Conservation (phyloP, 2,888 invertebrate species). For the Sinotaia quadrata region DNA sequence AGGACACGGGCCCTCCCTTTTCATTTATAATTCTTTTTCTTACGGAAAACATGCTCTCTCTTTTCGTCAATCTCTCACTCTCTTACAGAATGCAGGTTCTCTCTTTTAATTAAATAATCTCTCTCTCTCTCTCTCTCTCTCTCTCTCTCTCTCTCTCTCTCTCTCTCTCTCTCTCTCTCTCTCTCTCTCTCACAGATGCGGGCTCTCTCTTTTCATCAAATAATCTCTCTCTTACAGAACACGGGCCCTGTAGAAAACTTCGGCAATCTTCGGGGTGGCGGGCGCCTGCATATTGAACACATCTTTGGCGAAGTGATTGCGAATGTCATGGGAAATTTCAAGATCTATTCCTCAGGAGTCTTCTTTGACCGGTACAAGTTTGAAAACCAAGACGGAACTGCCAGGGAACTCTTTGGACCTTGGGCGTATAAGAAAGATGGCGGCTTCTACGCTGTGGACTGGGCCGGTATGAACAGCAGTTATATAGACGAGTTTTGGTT, state of each 20-base stretch:
- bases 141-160: not conserved
- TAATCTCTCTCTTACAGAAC: slow-evolving; percentile 74
- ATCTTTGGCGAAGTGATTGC: slow-evolving; percentile 95
- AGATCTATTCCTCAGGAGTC: slow-evolving; percentile 91
- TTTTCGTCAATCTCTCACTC: too few species aligned
- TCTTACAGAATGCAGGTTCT: not conserved
- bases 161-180: not conserved
- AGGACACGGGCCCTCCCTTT: too few species aligned
- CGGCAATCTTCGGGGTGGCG: slow-evolving; percentile 45
- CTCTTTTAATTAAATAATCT: not conserved
- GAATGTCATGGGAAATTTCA: slow-evolving; percentile 88
- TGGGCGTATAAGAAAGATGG: slow-evolving; percentile 48
- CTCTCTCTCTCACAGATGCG: not conserved
- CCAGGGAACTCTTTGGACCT: slow-evolving; percentile 59
- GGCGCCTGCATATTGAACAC: slow-evolving; percentile 78
- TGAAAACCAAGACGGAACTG: slow-evolving; percentile 75
- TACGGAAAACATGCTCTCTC: too few species aligned
- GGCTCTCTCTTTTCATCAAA: not conserved
- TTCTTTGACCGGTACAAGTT: slow-evolving; percentile 88
- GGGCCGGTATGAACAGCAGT: slow-evolving; percentile 67
- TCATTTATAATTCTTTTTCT: too few species aligned
- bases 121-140: not conserved
- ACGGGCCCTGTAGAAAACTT: slow-evolving; percentile 50
- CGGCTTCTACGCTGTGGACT: slow-evolving; percentile 43
- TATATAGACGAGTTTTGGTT: slow-evolving; percentile 89